Evolutionary conservation across 2,888 invertebrate species (phyloP).

Genomic region (Euspilapteryx auroguttella): DNA sequence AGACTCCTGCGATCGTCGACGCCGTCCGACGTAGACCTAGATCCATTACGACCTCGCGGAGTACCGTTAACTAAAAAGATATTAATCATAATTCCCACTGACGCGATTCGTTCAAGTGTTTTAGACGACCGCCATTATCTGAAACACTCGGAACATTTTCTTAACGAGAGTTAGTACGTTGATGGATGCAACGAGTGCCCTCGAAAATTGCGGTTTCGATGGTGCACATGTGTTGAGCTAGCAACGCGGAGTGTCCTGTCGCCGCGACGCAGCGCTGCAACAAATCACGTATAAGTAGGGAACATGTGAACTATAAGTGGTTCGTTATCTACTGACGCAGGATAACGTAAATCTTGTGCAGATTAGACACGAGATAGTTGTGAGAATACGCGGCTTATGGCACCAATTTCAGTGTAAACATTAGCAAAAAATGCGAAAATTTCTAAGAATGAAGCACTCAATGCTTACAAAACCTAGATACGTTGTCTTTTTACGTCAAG

Average conservation of each 20-base stretch:
- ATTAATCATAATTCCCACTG: conserved; percentile 54
- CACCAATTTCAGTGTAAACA: too few species aligned
- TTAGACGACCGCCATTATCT: conserved; percentile 46
- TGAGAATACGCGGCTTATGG: too few species aligned
- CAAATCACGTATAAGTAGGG: neutral
- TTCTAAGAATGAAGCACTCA: too few species aligned
- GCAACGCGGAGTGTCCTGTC: conserved; percentile 4
- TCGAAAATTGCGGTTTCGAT: conserved; percentile 11
- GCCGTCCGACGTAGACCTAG: too few species aligned
- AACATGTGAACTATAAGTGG: neutral
- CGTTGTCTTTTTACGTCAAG: too few species aligned
- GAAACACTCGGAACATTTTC: conserved; percentile 19
- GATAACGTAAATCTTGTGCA: neutral
- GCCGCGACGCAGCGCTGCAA: conserved; percentile 7
- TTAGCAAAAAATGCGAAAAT: too few species aligned
- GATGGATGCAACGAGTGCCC: conserved; percentile 13
- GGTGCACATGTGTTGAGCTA: conserved; percentile 1
- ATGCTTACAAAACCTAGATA: too few species aligned
- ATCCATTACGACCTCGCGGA: conserved; percentile 2
- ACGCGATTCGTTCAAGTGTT: conserved; percentile 45
- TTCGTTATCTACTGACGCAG: neutral
- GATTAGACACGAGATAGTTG: neutral
- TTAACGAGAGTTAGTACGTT: conserved; percentile 2
- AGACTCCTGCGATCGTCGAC: too few species aligned
- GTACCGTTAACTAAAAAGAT: conserved; percentile 16